Percentiles rank a stretch among this genome's conserved stretches.
phyloP scores from a whole-genome alignment of 2,888 invertebrate genomes.

The Blastobasis adustella region DNA sequence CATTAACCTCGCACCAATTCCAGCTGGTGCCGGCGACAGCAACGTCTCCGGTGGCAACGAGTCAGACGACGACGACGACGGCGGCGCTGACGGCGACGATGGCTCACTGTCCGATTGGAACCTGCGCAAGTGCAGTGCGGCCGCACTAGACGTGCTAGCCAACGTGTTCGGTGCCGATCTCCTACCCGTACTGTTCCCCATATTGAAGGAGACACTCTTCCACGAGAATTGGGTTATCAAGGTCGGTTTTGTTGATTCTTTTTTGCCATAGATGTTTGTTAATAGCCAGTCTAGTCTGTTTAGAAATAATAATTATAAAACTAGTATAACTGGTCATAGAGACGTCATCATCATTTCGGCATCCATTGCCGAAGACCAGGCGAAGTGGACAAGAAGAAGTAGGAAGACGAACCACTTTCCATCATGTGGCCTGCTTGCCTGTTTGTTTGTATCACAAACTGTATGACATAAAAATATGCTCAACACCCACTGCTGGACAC shows the following conservation, averaged over 20 bases:
- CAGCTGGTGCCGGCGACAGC: conserved; percentile 69
- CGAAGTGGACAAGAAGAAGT: too few relatives aligned
- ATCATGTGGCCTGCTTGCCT: too few relatives aligned
- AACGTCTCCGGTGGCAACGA: conserved; percentile 77
- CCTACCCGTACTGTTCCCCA: conserved; percentile 94
- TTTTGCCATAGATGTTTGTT: too few relatives aligned
- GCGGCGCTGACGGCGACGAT: conserved; percentile 89
- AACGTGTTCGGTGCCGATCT: conserved; percentile 97
- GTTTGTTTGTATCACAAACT: too few relatives aligned
- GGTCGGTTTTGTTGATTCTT: conserved; percentile 66
- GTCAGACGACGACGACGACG: conserved; percentile 84
- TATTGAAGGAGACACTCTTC: conserved; percentile 96
- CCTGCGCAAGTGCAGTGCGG: conserved; percentile 98
- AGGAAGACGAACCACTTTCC: too few relatives aligned
- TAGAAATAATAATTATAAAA: too few relatives aligned
- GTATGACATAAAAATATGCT: too few relatives aligned
- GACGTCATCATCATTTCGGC: too few relatives aligned
- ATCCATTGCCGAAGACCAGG: too few relatives aligned
- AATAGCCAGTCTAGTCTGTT: too few relatives aligned
- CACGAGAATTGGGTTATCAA: conserved; percentile 98
- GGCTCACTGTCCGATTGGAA: conserved; percentile 98
- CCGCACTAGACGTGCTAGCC: conserved; percentile 96
- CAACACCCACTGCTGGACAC: too few relatives aligned
- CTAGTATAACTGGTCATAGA: too few relatives aligned
- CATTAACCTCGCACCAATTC: background rate